Evolutionary conservation across 2,113 vertebrate genomes (phyloP).

Genomic region (Nannospalax galili): DNA sequence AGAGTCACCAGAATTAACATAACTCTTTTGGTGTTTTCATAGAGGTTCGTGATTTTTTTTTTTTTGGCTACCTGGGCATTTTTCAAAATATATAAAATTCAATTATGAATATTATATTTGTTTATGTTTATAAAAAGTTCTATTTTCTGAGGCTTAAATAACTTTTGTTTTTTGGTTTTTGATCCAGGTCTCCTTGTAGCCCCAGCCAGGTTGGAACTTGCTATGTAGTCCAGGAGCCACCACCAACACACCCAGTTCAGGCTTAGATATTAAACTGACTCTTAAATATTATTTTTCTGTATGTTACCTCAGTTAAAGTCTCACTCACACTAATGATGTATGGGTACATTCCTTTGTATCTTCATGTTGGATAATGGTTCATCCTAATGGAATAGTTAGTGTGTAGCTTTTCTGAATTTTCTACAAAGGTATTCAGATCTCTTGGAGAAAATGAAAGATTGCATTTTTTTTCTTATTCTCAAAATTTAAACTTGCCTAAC

Average conservation of each 20-base stretch:
- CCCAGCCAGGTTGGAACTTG: too few species aligned
- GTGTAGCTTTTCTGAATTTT: background rate
- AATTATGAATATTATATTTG: background rate
- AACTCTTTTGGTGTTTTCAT: background rate
- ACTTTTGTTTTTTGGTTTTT: too few species aligned
- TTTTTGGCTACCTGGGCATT: background rate
- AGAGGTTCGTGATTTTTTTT: background rate
- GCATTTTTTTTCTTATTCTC: too few species aligned
- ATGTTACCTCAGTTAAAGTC: background rate
- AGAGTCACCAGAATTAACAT: background rate
- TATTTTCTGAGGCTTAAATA: background rate
- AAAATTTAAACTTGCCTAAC: background rate
- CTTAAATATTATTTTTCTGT: background rate
- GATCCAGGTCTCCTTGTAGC: too few species aligned
- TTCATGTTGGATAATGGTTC: background rate
- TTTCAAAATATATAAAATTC: background rate
- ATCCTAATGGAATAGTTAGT: background rate
- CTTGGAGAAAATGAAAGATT: background rate
- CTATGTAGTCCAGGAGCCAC: too few species aligned
- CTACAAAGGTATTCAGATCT: background rate
- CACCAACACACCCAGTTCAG: too few species aligned
- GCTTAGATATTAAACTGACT: background rate
- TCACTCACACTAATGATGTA: background rate
- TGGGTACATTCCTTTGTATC: background rate
- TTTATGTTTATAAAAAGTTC: background rate